These are phyloP conservation scores for Pangasius macronema DNA, from an alignment of 2,797 vertebrate genomes.

Conservation along the genomic window DNA sequence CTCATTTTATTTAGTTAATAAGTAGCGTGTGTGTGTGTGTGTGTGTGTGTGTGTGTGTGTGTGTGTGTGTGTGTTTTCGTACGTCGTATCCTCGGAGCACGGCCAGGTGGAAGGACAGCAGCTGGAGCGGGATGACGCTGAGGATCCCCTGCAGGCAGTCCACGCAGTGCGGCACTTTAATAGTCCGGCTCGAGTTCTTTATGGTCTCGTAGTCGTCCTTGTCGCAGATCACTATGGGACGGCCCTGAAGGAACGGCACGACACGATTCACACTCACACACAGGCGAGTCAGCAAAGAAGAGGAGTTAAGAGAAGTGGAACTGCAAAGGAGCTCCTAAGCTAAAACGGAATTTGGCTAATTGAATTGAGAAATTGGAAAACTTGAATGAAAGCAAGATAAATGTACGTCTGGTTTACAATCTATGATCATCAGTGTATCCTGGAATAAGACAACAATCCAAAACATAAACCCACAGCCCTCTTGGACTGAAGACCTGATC, in stretches of 20 bases:
- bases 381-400: too few relatives aligned
- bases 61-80: slow-evolving; percentile 65
- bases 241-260: slow-evolving; percentile 75
- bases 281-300: neutral
- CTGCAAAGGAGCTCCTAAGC: neutral
- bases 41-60: too few relatives aligned
- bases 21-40: neutral
- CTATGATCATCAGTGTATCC: neutral
- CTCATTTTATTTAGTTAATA: neutral
- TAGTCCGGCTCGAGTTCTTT: slow-evolving; percentile 89
- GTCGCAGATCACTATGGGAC: slow-evolving; percentile 95
- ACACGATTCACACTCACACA: neutral
- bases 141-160: slow-evolving; percentile 97
- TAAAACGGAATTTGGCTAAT: neutral
- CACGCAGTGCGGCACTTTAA: slow-evolving; percentile 94
- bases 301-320: neutral
- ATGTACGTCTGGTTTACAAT: neutral
- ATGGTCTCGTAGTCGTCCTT: slow-evolving; percentile 93
- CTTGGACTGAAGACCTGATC: neutral
- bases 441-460: neutral
- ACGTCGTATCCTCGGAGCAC: slow-evolving; percentile 94
- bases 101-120: slow-evolving; percentile 96
- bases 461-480: neutral
- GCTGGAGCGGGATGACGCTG: slow-evolving; percentile 94
- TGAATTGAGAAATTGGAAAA: neutral